Conservation (phyloP, 2,113 vertebrate species). For the Mandrillus leucophaeus region DNA sequence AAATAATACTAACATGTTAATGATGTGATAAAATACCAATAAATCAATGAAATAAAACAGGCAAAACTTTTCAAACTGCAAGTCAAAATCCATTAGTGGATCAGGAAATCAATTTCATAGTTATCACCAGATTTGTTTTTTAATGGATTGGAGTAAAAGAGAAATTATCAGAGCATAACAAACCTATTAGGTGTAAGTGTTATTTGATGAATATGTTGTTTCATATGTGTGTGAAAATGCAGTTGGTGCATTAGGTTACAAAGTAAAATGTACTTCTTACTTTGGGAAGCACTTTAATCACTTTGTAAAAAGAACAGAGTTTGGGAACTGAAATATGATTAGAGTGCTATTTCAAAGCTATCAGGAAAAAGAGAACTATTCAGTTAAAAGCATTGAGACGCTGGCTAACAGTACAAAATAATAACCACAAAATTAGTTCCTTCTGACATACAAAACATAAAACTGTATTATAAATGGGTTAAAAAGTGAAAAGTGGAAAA, state of each 20-base stretch:
- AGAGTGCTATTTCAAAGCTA: background rate
- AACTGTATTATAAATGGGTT: background rate
- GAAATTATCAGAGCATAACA: background rate
- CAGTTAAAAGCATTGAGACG: background rate
- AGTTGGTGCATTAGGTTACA: background rate
- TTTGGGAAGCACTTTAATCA: background rate
- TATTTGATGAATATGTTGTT: background rate
- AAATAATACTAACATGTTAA: background rate
- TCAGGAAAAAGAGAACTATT: background rate
- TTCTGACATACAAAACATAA: background rate
- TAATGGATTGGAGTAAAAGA: background rate
- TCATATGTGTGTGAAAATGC: no score
- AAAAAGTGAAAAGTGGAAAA: background rate
- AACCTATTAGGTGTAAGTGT: background rate
- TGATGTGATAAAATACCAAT: background rate
- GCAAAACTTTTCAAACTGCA: background rate
- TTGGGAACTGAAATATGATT: background rate
- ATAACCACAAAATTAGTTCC: background rate
- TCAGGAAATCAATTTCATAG: background rate
- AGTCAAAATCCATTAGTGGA: background rate
- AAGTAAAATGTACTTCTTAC: background rate
- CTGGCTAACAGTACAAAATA: background rate
- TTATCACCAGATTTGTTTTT: background rate
- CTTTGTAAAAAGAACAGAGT: background rate
- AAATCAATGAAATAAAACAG: conserved; percentile 19